Evolutionary conservation across 2,113 vertebrate species (phyloP).

Genomic region (Copsychus sechellarum): DNA sequence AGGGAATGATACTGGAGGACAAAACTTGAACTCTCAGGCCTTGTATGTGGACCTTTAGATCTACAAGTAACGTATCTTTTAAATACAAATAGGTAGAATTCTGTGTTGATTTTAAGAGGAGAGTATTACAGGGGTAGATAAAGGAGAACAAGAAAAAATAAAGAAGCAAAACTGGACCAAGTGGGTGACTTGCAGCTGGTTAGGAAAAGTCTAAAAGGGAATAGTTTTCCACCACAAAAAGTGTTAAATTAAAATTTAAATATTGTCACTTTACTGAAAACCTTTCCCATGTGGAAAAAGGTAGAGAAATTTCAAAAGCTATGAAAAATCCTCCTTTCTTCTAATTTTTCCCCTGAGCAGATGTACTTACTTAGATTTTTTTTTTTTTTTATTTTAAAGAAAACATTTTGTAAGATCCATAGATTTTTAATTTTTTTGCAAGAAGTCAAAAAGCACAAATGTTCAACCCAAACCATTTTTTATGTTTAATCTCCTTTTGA

Average conservation of each 20-base stretch:
- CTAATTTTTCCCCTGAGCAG: not conserved
- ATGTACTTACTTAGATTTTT: not conserved
- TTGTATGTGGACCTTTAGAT: not conserved
- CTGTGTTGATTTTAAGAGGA: not conserved
- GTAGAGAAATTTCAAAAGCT: not conserved
- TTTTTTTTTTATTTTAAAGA: not conserved
- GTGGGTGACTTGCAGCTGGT: not conserved
- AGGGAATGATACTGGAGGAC: not conserved
- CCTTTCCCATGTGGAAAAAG: not conserved
- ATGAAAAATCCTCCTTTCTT: not conserved
- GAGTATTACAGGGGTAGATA: not conserved
- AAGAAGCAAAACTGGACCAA: not conserved
- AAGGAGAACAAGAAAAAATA: not conserved
- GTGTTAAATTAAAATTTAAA: not conserved
- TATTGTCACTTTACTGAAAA: not conserved
- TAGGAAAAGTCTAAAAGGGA: not conserved
- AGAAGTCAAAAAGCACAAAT: not conserved
- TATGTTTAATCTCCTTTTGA: not conserved
- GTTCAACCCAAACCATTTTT: not conserved
- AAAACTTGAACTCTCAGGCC: not conserved
- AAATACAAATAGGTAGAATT: not conserved
- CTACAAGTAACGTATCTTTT: not conserved
- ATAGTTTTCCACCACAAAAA: not conserved
- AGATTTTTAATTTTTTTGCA: not conserved
- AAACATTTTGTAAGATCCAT: fast-evolving